These are phyloP conservation scores for Corynorhinus townsendii DNA, from an alignment of 2,113 vertebrate species.

Conservation along the genomic window DNA sequence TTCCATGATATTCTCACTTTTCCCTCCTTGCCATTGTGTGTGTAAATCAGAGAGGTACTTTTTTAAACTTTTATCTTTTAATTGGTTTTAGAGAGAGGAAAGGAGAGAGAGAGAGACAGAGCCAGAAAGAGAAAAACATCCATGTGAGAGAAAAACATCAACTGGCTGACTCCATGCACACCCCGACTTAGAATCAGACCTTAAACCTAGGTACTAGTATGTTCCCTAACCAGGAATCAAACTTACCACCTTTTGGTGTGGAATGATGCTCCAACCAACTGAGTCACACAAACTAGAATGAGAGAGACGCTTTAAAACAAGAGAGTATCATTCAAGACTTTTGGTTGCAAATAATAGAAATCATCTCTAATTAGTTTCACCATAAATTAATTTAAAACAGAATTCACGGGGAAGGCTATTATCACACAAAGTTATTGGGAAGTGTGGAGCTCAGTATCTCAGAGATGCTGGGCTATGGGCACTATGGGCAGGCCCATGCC, in stretches of 20 bases:
- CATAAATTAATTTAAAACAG: slow-evolving; percentile 17
- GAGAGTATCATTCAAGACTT: slow-evolving; percentile 3
- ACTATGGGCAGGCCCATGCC: background rate
- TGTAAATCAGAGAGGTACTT: background rate
- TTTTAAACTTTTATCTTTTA: background rate
- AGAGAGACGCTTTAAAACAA: background rate
- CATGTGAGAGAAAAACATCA: background rate
- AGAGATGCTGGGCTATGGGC: background rate
- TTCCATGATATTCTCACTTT: background rate
- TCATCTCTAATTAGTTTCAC: slow-evolving; percentile 22
- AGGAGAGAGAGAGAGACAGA: no score
- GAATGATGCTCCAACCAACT: background rate
- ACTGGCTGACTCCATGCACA: background rate
- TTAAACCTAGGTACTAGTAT: background rate
- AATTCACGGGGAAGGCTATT: background rate
- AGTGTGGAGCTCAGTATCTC: background rate
- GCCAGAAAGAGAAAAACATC: background rate
- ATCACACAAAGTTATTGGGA: background rate
- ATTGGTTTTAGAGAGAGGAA: background rate
- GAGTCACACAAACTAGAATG: background rate
- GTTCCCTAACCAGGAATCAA: background rate
- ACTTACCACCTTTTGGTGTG: background rate
- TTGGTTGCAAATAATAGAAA: slow-evolving; percentile 3
- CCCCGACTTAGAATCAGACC: background rate
- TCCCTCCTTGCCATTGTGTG: background rate